Conservation (phyloP, 2,888 invertebrate genomes). For the Leucophora obtusa region DNA sequence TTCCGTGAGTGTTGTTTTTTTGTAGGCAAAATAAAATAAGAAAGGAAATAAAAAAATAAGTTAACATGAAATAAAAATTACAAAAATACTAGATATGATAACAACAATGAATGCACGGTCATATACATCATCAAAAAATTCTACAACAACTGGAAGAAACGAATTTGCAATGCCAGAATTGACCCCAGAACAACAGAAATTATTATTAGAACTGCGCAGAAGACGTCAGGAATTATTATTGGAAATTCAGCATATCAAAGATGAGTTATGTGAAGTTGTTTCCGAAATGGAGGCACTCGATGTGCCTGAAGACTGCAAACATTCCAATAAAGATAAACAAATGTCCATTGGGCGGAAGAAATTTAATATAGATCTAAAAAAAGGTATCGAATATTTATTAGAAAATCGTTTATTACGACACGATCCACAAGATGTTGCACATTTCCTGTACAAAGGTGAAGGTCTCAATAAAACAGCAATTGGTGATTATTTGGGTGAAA, state of each 20-base stretch:
- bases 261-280: constrained; percentile 97
- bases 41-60: constrained; percentile 46
- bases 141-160: constrained; percentile 71
- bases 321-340: constrained; percentile 95
- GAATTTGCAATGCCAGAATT: constrained; percentile 84
- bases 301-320: constrained; percentile 93
- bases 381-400: constrained; percentile 98
- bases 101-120: constrained; percentile 78
- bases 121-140: constrained; percentile 67
- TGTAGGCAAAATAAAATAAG: constrained; percentile 20
- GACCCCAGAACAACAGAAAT: constrained; percentile 94
- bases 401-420: constrained; percentile 93
- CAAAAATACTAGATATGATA: constrained; percentile 70
- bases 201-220: constrained; percentile 92
- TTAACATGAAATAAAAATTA: constrained; percentile 54
- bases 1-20: constrained; percentile 18
- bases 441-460: constrained; percentile 96
- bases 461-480: constrained; percentile 99
- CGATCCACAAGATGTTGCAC: constrained; percentile 95
- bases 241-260: constrained; percentile 98
- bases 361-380: constrained; percentile 99
- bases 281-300: constrained; percentile 97
- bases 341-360: constrained; percentile 98
- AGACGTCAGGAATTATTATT: constrained; percentile 93
- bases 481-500: constrained; percentile 98